Evolutionary conservation across 2,113 vertebrate genomes (phyloP).

Genomic region (Cebus imitator): DNA sequence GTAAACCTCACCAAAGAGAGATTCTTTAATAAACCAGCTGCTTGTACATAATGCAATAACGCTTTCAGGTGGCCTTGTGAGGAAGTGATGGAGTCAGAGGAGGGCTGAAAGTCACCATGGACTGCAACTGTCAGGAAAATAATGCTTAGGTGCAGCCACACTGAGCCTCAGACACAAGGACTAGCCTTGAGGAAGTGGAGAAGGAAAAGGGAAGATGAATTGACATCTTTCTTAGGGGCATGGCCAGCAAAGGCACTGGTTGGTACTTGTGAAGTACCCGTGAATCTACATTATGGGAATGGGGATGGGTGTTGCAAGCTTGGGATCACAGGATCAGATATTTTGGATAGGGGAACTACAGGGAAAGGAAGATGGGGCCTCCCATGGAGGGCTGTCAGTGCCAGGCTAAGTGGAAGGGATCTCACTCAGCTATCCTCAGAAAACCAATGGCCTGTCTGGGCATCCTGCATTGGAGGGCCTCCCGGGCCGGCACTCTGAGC

Average conservation of each 20-base stretch:
- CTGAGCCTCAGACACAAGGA: background rate
- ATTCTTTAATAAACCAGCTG: background rate
- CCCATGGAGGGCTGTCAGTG: rapidly evolving
- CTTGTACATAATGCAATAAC: background rate
- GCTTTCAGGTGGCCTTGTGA: background rate
- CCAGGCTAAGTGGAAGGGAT: background rate
- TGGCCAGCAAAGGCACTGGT: background rate
- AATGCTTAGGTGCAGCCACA: background rate
- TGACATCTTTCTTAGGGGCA: background rate
- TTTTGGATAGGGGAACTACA: background rate
- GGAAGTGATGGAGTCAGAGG: background rate
- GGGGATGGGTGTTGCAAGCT: background rate
- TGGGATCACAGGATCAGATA: background rate
- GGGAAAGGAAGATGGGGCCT: background rate
- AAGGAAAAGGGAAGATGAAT: background rate
- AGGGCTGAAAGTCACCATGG: background rate
- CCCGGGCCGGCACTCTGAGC: no score
- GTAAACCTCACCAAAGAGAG: background rate
- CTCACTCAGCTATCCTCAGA: background rate
- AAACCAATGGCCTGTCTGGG: background rate
- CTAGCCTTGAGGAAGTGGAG: background rate
- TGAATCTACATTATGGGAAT: background rate
- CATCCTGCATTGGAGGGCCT: background rate
- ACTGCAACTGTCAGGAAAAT: background rate
- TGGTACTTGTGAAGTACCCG: background rate